Evolutionary conservation across 1,140 invertebrate species (phyloP).

Genomic region (Drosophila tropicalis): DNA sequence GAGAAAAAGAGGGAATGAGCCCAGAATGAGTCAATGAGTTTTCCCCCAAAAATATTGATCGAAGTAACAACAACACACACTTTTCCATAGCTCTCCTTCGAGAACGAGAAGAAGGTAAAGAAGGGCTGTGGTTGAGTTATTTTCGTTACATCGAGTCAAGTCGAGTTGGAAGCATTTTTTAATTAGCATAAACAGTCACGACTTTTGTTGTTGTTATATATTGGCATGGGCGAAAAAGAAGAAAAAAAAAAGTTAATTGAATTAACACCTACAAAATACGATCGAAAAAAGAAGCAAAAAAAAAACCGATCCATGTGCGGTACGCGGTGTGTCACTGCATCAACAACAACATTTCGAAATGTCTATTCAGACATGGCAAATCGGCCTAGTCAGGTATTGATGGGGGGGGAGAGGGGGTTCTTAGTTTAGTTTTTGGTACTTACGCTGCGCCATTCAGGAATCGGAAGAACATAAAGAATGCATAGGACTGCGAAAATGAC

Average conservation of each 20-base stretch:
- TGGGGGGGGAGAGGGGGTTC: too few species aligned
- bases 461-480: conserved; percentile 93
- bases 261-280: conserved; percentile 59
- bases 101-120: not conserved
- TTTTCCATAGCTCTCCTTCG: conserved; percentile 26
- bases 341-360: conserved; percentile 19
- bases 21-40: not conserved
- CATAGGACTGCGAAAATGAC: conserved; percentile 93
- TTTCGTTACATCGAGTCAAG: conserved; percentile 41
- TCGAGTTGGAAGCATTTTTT: conserved; percentile 35
- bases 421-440: conserved; percentile 84
- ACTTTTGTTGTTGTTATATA: conserved; percentile 78
- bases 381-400: too few species aligned
- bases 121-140: not conserved
- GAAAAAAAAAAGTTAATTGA: conserved; percentile 68
- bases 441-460: conserved; percentile 96
- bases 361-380: not conserved
- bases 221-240: conserved; percentile 21
- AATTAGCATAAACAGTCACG: conserved; percentile 80
- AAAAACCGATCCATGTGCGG: conserved; percentile 1
- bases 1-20: not conserved
- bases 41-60: not conserved
- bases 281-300: not conserved
- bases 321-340: conserved; percentile 58
- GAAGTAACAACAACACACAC: conserved; percentile 9